phyloP scores from a whole-genome alignment of 2,113 vertebrate species.

The Alligator mississippiensis region DNA sequence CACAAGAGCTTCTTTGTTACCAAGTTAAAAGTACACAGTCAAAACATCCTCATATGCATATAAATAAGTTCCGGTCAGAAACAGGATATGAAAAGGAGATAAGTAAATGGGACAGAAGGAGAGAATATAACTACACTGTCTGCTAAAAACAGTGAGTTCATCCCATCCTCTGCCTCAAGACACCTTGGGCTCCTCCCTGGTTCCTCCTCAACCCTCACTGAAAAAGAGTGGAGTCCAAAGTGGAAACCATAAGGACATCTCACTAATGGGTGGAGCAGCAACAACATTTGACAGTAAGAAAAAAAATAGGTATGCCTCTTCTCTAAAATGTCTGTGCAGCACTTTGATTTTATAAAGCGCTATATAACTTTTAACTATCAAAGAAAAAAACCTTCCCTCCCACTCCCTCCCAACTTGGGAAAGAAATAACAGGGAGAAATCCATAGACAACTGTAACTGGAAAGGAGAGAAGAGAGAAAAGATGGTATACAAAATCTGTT shows the following conservation, averaged over 20 bases:
- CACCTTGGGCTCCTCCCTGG: not conserved
- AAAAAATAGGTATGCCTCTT: not conserved
- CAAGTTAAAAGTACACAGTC: not conserved
- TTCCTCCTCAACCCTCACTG: not conserved
- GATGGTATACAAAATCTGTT: not conserved
- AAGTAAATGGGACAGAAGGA: not conserved
- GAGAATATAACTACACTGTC: fast-evolving
- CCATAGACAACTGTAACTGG: not conserved
- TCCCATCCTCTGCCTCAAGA: not conserved
- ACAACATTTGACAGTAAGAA: not conserved
- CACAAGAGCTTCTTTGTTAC: not conserved
- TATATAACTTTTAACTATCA: not conserved
- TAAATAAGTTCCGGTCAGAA: not conserved
- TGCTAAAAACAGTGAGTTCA: not conserved
- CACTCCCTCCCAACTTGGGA: not conserved
- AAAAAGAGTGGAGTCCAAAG: not conserved
- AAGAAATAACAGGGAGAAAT: not conserved
- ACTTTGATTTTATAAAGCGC: not conserved
- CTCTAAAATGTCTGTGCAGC: not conserved
- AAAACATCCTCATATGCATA: not conserved
- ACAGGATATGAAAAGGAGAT: not conserved
- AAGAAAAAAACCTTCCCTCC: not conserved
- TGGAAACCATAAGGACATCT: fast-evolving
- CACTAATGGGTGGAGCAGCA: not conserved
- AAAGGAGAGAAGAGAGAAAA: not conserved